Conservation (phyloP, 2,113 vertebrate species). For the Pteronura brasiliensis region DNA sequence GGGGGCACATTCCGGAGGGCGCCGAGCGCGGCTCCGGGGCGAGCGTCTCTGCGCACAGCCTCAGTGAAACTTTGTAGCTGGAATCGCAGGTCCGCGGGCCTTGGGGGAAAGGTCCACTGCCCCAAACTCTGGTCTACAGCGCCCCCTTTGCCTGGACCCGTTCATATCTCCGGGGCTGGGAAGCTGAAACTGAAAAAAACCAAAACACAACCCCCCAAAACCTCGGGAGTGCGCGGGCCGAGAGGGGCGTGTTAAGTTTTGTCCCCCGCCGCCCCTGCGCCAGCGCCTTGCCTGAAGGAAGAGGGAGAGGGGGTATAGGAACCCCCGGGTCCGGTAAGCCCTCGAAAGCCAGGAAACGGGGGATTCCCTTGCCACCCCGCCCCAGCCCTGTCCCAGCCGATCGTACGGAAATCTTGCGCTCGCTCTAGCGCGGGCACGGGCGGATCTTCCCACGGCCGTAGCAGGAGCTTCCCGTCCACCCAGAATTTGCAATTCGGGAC, state of each 20-base stretch:
- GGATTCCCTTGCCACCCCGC: constrained; percentile 45
- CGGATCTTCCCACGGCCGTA: constrained; percentile 8
- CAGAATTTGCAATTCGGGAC: background rate
- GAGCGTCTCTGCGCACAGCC: background rate
- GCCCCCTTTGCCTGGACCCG: constrained; percentile 61
- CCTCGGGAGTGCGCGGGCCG: background rate
- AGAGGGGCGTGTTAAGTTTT: background rate
- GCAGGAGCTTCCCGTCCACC: background rate
- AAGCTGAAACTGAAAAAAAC: background rate
- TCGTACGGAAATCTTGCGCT: constrained; percentile 28
- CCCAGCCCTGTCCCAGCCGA: background rate
- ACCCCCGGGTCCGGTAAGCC: background rate
- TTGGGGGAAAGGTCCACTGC: background rate
- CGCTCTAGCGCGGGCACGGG: background rate
- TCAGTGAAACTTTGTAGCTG: constrained; percentile 59
- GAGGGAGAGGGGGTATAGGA: background rate
- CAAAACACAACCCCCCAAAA: background rate
- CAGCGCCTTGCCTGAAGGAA: background rate
- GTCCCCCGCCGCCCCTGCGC: background rate
- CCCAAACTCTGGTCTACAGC: constrained; percentile 49
- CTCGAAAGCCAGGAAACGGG: constrained; percentile 26
- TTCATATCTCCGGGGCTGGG: background rate
- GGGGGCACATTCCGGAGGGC: constrained; percentile 19
- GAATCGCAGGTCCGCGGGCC: background rate
- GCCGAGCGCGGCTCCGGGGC: background rate